Percentiles rank a stretch among this genome's conserved stretches.
Evolutionary conservation across 2,113 vertebrate genomes (phyloP).

Genomic region (Ictidomys tridecemlineatus): DNA sequence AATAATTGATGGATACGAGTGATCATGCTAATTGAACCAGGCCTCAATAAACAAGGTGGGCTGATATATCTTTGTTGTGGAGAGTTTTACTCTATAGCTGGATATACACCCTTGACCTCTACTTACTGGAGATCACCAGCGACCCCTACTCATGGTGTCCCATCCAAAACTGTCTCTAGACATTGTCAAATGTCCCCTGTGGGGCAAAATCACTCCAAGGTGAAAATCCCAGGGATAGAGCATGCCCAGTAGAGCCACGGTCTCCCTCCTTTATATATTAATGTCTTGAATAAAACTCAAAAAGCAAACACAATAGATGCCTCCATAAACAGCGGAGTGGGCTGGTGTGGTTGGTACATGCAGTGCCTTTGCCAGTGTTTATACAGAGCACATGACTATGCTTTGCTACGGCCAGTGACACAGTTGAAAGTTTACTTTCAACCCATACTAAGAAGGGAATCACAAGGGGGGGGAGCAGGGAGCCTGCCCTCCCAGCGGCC

Average conservation of each 20-base stretch:
- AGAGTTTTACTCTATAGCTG: too few relatives aligned
- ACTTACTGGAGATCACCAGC: background rate
- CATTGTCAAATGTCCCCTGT: background rate
- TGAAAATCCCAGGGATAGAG: background rate
- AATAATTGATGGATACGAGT: background rate
- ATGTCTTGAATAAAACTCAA: background rate
- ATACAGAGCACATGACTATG: background rate
- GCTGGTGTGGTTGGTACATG: accelerated
- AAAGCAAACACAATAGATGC: background rate
- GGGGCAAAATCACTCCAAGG: background rate
- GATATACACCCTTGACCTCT: background rate
- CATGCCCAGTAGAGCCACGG: accelerated
- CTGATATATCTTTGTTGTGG: too few relatives aligned
- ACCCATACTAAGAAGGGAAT: background rate
- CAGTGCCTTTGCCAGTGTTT: background rate
- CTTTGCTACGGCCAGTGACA: too few relatives aligned
- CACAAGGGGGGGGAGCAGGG: background rate
- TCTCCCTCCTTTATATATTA: background rate
- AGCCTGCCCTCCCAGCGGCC: background rate
- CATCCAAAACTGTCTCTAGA: background rate
- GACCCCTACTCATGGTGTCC: accelerated
- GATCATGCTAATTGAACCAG: background rate
- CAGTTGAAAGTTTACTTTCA: background rate
- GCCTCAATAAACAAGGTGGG: too few relatives aligned
- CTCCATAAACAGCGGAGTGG: background rate